A percentile compares a stretch with the other conserved stretches of the same genome.
phyloP scores from a whole-genome alignment of 2,888 invertebrate genomes.

The Eulithis testata region DNA sequence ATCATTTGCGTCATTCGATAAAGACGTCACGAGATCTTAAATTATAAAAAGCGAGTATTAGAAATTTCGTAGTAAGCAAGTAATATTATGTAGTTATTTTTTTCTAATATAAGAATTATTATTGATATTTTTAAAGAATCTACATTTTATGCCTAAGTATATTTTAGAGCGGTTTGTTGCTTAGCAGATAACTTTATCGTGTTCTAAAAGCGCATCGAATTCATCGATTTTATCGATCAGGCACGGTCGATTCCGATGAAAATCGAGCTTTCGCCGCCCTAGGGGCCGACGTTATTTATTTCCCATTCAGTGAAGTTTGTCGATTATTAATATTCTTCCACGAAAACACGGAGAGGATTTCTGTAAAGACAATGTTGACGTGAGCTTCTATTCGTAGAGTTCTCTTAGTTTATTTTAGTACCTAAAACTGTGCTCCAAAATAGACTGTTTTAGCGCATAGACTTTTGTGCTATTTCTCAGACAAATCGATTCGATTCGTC shows the following conservation, averaged over 20 bases:
- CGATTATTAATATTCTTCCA: slow-evolving; percentile 79
- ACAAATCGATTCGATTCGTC: too few relatives aligned
- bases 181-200: neutral
- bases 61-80: too few relatives aligned
- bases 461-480: too few relatives aligned
- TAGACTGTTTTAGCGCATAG: too few relatives aligned
- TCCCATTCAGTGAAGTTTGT: slow-evolving; percentile 74
- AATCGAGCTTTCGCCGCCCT: slow-evolving; percentile 47
- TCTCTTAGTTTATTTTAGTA: neutral
- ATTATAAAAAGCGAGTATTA: too few relatives aligned
- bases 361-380: slow-evolving; percentile 17
- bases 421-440: too few relatives aligned
- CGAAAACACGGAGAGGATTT: slow-evolving; percentile 53
- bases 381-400: slow-evolving; percentile 5
- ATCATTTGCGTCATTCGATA: too few relatives aligned
- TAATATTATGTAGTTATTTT: too few relatives aligned
- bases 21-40: too few relatives aligned
- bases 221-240: slow-evolving; percentile 29
- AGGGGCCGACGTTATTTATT: slow-evolving; percentile 71
- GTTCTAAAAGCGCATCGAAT: neutral
- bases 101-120: too few relatives aligned
- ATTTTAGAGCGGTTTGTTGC: neutral
- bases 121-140: too few relatives aligned
- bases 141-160: too few relatives aligned
- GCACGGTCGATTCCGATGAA: slow-evolving; percentile 24